Percentiles rank a stretch among this genome's conserved stretches.
Conservation (phyloP, 1,140 invertebrate species). For the Aplysia californica region DNA sequence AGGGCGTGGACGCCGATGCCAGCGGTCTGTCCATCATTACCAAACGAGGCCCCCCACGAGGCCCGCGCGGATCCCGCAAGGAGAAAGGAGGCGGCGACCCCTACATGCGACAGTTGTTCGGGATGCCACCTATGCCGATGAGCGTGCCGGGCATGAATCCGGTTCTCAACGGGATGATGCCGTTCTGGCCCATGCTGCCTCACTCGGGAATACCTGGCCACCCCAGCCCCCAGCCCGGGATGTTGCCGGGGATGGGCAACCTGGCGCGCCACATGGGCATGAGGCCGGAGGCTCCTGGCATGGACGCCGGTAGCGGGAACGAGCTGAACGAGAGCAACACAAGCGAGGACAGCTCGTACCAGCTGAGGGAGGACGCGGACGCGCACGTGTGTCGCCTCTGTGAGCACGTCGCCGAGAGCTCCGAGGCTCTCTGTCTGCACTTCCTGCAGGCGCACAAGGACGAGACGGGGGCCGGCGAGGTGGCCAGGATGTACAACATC, state of each 20-base stretch:
- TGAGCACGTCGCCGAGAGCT: slow-evolving; percentile 60
- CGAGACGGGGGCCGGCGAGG: slow-evolving; percentile 64
- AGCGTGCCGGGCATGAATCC: slow-evolving; percentile 40
- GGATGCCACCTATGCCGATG: slow-evolving; percentile 33
- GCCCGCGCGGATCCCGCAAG: slow-evolving; percentile 61
- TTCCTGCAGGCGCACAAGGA: slow-evolving; percentile 66
- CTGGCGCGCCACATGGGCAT: slow-evolving; percentile 3
- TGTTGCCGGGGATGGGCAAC: slow-evolving; percentile 15
- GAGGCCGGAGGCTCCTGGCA: not conserved
- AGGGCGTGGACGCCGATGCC: slow-evolving; percentile 55
- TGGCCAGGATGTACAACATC: slow-evolving; percentile 60
- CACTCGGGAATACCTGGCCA: slow-evolving; percentile 34
- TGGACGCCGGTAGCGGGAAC: slow-evolving; percentile 69
- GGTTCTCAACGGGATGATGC: slow-evolving; percentile 29
- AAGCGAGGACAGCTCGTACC: not conserved
- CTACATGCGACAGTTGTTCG: slow-evolving; percentile 29
- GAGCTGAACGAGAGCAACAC: not conserved
- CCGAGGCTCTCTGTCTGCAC: slow-evolving; percentile 65
- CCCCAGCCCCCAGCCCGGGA: slow-evolving; percentile 30
- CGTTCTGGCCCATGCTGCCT: slow-evolving; percentile 58
- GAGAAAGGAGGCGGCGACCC: slow-evolving; percentile 42
- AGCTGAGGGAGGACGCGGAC: not conserved
- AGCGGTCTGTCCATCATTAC: slow-evolving; percentile 57
- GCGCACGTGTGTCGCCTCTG: slow-evolving; percentile 67
- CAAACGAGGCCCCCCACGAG: slow-evolving; percentile 62